These are phyloP conservation scores for Centruroides sculpturatus DNA, from an alignment of 1,140 invertebrate genomes.

Conservation along the genomic window DNA sequence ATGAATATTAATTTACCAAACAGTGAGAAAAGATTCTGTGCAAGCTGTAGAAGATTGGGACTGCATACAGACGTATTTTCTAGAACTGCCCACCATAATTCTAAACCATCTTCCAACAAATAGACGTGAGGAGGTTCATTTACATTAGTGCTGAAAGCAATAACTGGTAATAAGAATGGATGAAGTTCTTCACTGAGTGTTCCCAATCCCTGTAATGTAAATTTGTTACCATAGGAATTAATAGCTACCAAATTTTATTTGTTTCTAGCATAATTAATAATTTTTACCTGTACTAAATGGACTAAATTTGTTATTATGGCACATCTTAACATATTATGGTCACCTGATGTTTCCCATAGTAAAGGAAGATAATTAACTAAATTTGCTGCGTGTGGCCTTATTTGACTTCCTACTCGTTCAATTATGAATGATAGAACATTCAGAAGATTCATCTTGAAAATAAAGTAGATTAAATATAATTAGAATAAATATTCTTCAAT, in stretches of 20 bases:
- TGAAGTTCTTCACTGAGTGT: constrained; percentile 37
- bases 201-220: constrained; percentile 40
- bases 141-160: constrained; percentile 59
- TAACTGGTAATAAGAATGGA: constrained; percentile 55
- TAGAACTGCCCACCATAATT: constrained; percentile 71
- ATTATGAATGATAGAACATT: constrained; percentile 79
- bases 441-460: constrained; percentile 64
- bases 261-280: not conserved
- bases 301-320: constrained; percentile 75
- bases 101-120: constrained; percentile 78
- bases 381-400: constrained; percentile 44
- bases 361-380: constrained; percentile 68
- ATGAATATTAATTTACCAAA: constrained; percentile 40
- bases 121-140: constrained; percentile 68
- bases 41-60: constrained; percentile 47
- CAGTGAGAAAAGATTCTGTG: constrained; percentile 54
- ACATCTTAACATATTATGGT: constrained; percentile 80
- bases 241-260: too few relatives aligned
- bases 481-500: too few relatives aligned
- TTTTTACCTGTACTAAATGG: constrained; percentile 54
- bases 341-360: constrained; percentile 71
- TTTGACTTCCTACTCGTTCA: constrained; percentile 60
- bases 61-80: constrained; percentile 46
- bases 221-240: constrained; percentile 15
- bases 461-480: constrained; percentile 1